Evolutionary conservation across 2,797 vertebrate species (phyloP), one percentile per base, ranked within the genome.

Genomic region (Cheirogaleus major): DNA sequence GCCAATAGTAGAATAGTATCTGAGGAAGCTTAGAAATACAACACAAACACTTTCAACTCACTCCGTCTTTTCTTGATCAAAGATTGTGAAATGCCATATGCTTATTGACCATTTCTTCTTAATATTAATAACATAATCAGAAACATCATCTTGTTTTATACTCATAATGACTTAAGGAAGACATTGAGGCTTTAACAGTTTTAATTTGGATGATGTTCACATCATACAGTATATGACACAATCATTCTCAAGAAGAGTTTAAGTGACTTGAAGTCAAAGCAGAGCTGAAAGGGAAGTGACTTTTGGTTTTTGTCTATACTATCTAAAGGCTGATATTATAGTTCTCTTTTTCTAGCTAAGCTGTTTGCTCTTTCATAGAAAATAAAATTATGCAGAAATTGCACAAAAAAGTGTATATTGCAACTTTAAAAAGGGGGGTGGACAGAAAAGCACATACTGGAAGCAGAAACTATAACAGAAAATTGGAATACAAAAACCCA

Each of bases 361-460:
- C 22, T 88, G 3, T 76, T 81, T 63, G 13, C 35, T 76, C 13
- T 93, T 82, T 79, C 32, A 85, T 25, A 38, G 67, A 55, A 96
- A 96, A 95, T 88, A 13, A 92, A 89, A 59, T 79, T 50, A 55
- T 83, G 32, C 48, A 79, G 32, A 93, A 92, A 84, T 43, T 70
- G 5, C 17, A 87, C 22, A 20, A 57, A 70, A 82, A 93, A 80
- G 30, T 78, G 7, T 61, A 4, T 79, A 45, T 7, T 92, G 20
- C 0, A 2, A 81, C 30, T 88, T 94, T 84, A 67, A 67, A 84
- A 76, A 14, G 61, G 6, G 30, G 27, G 1, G 7, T n/a, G 6
- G 25, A 59, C 17, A 80, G 48, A 83, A 96, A 92, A 52, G 0
- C 45, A 45, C 25, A 79, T 65, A 52, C 5, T 50, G 27, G 27